Evolutionary conservation across 2,113 vertebrate species (phyloP).

Genomic region (Indicator maculatus): DNA sequence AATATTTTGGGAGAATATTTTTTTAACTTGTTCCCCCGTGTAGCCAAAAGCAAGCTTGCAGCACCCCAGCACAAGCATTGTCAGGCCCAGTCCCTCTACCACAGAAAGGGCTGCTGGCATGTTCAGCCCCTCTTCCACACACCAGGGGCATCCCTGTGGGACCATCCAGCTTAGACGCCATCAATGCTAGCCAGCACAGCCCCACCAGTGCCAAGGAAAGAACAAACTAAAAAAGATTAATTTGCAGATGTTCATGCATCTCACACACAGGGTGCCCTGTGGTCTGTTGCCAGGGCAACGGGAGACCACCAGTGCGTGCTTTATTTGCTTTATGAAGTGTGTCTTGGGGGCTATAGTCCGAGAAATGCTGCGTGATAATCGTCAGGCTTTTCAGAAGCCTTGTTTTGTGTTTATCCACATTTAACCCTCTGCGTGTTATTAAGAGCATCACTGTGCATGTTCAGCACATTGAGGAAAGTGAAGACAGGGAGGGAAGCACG

Average conservation of each 20-base stretch:
- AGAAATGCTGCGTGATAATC: slow-evolving; percentile 80
- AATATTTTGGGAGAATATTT: slow-evolving; percentile 55
- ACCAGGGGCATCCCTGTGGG: slow-evolving; percentile 69
- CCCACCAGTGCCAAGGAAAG: slow-evolving; percentile 77
- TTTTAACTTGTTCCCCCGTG: slow-evolving; percentile 56
- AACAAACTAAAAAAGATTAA: slow-evolving; percentile 83
- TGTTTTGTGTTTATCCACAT: slow-evolving; percentile 80
- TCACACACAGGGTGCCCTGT: slow-evolving; percentile 87
- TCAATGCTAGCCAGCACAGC: slow-evolving; percentile 7
- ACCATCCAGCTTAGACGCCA: slow-evolving; percentile 62
- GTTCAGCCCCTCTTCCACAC: slow-evolving; percentile 68
- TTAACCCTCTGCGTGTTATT: slow-evolving; percentile 76
- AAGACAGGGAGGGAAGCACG: neutral
- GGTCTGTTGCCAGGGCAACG: slow-evolving; percentile 93
- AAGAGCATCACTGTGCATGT: slow-evolving; percentile 47
- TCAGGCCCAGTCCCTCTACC: slow-evolving; percentile 58
- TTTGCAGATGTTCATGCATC: slow-evolving; percentile 86
- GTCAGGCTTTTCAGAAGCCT: slow-evolving; percentile 75
- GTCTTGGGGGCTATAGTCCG: slow-evolving; percentile 79
- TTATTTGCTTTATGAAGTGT: slow-evolving; percentile 93
- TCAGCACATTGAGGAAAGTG: neutral
- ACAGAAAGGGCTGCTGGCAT: slow-evolving; percentile 36
- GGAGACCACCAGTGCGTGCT: slow-evolving; percentile 86
- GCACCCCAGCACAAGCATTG: slow-evolving; percentile 38
- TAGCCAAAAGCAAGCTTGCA: slow-evolving; percentile 70